Base-by-base conservation (phyloP, 2,113 vertebrate genomes). In the Nematolebias whitei region DNA sequence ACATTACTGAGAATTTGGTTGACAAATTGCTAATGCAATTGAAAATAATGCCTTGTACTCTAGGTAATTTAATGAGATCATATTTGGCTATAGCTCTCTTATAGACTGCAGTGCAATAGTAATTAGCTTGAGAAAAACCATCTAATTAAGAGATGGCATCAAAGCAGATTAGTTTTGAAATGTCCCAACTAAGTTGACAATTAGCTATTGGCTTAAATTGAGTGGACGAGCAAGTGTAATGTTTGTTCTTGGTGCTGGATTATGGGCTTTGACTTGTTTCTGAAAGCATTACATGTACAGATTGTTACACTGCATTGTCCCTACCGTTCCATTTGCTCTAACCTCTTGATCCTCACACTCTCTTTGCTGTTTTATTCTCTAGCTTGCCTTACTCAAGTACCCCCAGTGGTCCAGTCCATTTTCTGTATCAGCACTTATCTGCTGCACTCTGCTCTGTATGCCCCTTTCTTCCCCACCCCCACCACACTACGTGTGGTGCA, bases 381-480 rank as follows among this genome's bases (percentile, higher is more conserved):
- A 2, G 12, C 52, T 52, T 61, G 32, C 58, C 51, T 76, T 54
- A 22, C 68, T 62, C 54, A 80, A 86, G 59, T 76, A 77, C 76
- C 74, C 78, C 64, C 82, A 79, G 79, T 52, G 75, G 84, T 80
- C 68, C 61, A 72, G 80, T 86, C 78, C 61, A 79, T 87, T 77
- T 78, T 59, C 63, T 74, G 26, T 83, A 84, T 87, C 79, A 75
- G 75, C 84, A 76, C 68, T 77, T 65, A 80, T 86, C 70, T 73
- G 53, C 79, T 76, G 68, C 74, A 76, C 71, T 67, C 59, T 40
- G 41, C 71, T 57, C 19, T 35, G 19, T 56, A 47, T 45, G 26
- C 29, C 38, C 9, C 7, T n/a, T 0, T 1, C 16, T 4, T 14
- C 48, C 12, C 45, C 35, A 41, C 16, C 24, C 53, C 22, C 12